Conservation (phyloP, 2,888 invertebrate species). For the Coelopa pilipes region DNA sequence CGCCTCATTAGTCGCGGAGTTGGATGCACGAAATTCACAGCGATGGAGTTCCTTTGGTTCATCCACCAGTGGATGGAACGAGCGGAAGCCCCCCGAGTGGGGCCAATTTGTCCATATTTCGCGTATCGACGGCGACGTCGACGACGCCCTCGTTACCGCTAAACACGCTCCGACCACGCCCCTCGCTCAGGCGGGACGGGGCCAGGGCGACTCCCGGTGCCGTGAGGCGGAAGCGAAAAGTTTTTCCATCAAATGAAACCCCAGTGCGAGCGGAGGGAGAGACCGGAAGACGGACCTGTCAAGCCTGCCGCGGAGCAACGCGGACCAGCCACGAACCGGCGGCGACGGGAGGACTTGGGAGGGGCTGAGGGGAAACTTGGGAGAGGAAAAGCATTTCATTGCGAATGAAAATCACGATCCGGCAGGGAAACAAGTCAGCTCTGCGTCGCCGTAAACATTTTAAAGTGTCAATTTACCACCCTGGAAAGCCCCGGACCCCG, state of each 20-base stretch:
- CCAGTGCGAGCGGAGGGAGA: slow-evolving; percentile 28
- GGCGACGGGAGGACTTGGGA: not conserved
- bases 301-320: not conserved
- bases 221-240: slow-evolving; percentile 15
- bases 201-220: too few relatives aligned
- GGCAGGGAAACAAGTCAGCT: slow-evolving; percentile 8
- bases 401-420: slow-evolving; percentile 23
- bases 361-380: not conserved
- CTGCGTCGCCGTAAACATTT: slow-evolving; percentile 47
- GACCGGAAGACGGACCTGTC: not conserved
- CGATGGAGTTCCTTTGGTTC: too few relatives aligned
- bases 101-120: not conserved
- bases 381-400: slow-evolving; percentile 13
- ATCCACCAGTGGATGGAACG: too few relatives aligned
- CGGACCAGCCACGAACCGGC: not conserved
- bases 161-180: slow-evolving; percentile 17
- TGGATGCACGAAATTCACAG: too few relatives aligned
- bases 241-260: slow-evolving; percentile 57
- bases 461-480: slow-evolving; percentile 63
- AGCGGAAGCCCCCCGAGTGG: too few relatives aligned
- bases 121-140: not conserved
- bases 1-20: too few relatives aligned
- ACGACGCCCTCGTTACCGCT: slow-evolving; percentile 17
- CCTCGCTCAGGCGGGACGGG: not conserved
- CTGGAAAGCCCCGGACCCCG: slow-evolving; percentile 32